These are phyloP conservation scores for Didymodactylos carnosus DNA, from an alignment of 2,888 invertebrate genomes.

Conservation along the genomic window DNA sequence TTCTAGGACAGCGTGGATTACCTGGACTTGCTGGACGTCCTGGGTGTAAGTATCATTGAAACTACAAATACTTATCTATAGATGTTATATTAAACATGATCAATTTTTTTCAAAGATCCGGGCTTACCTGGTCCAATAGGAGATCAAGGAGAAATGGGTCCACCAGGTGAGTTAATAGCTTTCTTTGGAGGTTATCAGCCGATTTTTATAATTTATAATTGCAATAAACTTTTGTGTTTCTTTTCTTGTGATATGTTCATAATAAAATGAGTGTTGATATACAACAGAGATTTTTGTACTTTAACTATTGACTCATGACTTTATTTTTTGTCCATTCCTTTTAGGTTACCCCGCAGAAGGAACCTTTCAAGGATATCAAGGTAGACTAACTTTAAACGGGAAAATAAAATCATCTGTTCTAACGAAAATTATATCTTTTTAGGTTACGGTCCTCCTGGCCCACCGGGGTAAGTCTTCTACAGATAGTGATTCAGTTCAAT, in stretches of 20 bases:
- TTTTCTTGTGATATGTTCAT: no score
- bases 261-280: no score
- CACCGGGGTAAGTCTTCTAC: not conserved
- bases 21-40: not conserved
- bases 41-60: not conserved
- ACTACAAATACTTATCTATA: not conserved
- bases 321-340: no score
- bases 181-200: no score
- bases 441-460: not conserved
- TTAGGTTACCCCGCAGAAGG: not conserved
- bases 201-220: no score
- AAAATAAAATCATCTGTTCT: not conserved
- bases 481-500: no score
- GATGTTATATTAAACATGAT: no score
- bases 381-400: not conserved
- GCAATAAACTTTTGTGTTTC: no score
- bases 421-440: not conserved
- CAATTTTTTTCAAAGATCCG: not conserved
- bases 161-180: not conserved
- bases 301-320: no score
- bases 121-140: conserved; percentile 1
- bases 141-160: not conserved
- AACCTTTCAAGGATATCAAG: not conserved
- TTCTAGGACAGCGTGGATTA: not conserved
- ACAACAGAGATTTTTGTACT: no score